Evolutionary conservation across 2,888 invertebrate species (phyloP).

Genomic region (Dryobota labecula): DNA sequence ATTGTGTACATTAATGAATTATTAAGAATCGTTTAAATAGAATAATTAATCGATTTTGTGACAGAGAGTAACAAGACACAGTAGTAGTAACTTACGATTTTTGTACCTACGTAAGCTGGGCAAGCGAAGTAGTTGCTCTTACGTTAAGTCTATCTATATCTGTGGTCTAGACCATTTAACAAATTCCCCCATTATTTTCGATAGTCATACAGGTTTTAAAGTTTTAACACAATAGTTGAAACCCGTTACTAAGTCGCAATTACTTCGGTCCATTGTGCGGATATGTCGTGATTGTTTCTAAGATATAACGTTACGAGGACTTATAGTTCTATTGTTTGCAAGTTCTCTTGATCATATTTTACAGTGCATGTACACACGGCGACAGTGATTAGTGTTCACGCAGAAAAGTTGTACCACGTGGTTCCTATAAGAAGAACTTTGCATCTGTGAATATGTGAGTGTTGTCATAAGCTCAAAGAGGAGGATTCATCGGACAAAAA

Average conservation of each 20-base stretch:
- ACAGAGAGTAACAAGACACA: no score
- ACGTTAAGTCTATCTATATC: no score
- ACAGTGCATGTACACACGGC: slow-evolving; percentile 43
- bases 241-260: slow-evolving; percentile 50
- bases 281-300: slow-evolving; percentile 62
- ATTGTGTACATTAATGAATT: no score
- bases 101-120: no score
- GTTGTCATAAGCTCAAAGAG: no score
- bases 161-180: slow-evolving; percentile 9
- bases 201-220: slow-evolving; percentile 10
- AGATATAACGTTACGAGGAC: slow-evolving; percentile 57
- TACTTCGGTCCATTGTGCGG: slow-evolving; percentile 50
- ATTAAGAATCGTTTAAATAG: no score
- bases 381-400: neutral
- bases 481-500: neutral
- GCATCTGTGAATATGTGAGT: no score
- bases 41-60: no score
- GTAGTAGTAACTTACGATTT: no score
- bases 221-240: slow-evolving; percentile 38
- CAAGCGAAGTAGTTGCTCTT: no score
- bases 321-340: slow-evolving; percentile 71
- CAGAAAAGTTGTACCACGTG: neutral
- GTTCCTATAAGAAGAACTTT: neutral
- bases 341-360: slow-evolving; percentile 68
- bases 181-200: slow-evolving; percentile 1